Base-by-base conservation (phyloP, 2,797 vertebrate species). In the Pelobates cultripes region DNA sequence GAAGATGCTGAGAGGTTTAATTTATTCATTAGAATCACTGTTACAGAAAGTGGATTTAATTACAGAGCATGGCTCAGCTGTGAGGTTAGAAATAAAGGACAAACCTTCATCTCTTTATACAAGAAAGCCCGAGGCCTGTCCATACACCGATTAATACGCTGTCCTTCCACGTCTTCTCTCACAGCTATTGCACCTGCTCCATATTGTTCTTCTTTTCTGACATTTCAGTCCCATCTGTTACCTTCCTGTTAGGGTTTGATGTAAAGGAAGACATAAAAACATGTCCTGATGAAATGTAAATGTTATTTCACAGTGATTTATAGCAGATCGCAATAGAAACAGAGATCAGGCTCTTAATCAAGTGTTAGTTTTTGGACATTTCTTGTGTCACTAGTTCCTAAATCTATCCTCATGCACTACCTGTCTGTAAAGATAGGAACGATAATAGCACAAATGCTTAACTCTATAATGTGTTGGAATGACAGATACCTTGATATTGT, bases 11-110 rank as follows among this genome's bases (percentile, higher is more conserved):
- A 75, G 66, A 75, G 51, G 64, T 69, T 47, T 75, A 47, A 81
- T 81, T 81, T 81, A 75, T 81, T 81, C 66, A 81, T 81, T 81
- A 75, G 53, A 63, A 63, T 75, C 53, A 42, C 53, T 68, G 53
- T 17, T 51, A 63, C 67, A 63, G 53, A 75, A 75, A 74, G 64
- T 61, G 63, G 73, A 70, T 61, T 61, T 75, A 81, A 75, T 81
- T 81, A 74, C 43, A 81, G 73, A 61, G 72, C 15, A 15, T 7
- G 41, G 28, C 14, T n/a, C 70, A 63, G 78, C 45, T 73, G 57
- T 7, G 43, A 67, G 70, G 44, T 55, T 47, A 9, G 51, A 80
- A 43, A 14, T 42, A 51, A 73, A 7, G 60, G 70, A 57, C 42
- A 43, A 60, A 40, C 61, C 61, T 64, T 64, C 17, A 9, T 14